A percentile compares a stretch with the other conserved stretches of the same genome.
These are phyloP conservation scores for Diadophis punctatus DNA, from an alignment of 2,113 vertebrate genomes.

Conservation along the genomic window DNA sequence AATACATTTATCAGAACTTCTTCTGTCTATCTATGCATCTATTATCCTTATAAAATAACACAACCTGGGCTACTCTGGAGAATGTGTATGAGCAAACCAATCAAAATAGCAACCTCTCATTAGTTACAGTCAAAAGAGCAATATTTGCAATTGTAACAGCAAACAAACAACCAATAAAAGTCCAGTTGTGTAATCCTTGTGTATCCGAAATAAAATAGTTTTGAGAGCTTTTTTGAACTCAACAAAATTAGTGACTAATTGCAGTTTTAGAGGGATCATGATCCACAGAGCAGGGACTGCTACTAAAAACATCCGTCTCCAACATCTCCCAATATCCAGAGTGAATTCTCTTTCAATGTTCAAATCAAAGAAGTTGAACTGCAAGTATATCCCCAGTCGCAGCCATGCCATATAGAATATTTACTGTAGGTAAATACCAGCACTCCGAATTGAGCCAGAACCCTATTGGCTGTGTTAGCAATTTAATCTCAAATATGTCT, in stretches of 20 bases:
- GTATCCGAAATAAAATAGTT: background rate
- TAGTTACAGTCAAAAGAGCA: background rate
- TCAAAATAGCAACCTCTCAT: background rate
- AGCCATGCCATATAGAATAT: background rate
- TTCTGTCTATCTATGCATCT: background rate
- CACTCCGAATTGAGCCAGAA: background rate
- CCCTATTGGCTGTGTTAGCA: background rate
- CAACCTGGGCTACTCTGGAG: background rate
- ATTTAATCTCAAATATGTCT: background rate
- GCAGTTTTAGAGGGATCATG: background rate
- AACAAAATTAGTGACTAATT: background rate
- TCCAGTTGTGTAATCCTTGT: background rate
- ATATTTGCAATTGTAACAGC: background rate
- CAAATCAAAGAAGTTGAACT: background rate
- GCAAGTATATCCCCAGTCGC: background rate
- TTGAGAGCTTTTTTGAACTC: background rate
- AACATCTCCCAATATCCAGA: background rate
- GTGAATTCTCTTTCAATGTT: background rate
- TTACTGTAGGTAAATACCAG: background rate
- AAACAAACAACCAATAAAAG: background rate
- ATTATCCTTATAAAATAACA: background rate
- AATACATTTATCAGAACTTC: background rate
- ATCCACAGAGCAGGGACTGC: background rate
- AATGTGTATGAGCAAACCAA: background rate
- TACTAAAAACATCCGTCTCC: background rate